Evolutionary conservation across 1,140 invertebrate genomes (phyloP), one percentile per base, ranked within the genome.

Genomic region (Daktulosphaira vitifoliae): DNA sequence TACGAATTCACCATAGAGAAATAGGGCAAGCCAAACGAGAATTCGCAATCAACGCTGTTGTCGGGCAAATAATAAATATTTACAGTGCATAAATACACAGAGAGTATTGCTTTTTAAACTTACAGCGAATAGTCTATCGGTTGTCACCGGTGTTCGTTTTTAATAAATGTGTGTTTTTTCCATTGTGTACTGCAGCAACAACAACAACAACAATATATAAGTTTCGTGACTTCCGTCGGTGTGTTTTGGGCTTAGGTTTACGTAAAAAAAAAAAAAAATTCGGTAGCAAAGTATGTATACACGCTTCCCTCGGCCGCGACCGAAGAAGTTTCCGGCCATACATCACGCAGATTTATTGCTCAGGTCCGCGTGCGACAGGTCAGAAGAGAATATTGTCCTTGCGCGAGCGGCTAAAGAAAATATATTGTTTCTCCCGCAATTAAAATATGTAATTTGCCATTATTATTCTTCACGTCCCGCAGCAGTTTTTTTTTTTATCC

Each of bases 381-480:
- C 23, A 48, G 56, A 62, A 18, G 56, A 62, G 26, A 62, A 62
- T 44, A 44, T 48, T 62, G 56, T 62, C 56, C 56, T 46, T 25
- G 16, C n/a, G 2, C 42, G 18, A 48, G 0, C 16, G 25, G 15
- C 8, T 13, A 33, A 50, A 1, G 48, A 16, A 46, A 46, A 48
- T 48, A 62, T 26, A 18, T 18, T 13, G 16, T 20, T 39, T 5
- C 23, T 37, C 4, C 20, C 16, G 42, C 42, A 62, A 62, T 62
- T 62, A 62, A 62, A 62, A 62, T 48, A 33, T 16, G 25, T 62
- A 48, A 48, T 62, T 48, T 62, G 29, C 42, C 18, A 22, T 62
- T 18, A 13, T 48, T 20, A 18, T 18, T 48, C 2, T 48, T 48
- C 20, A 18, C 16, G 5, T 48, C 16, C 4, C 18, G 16, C 1